phyloP scores from a whole-genome alignment of 2,888 invertebrate genomes.

The Spilosoma lubricipeda region DNA sequence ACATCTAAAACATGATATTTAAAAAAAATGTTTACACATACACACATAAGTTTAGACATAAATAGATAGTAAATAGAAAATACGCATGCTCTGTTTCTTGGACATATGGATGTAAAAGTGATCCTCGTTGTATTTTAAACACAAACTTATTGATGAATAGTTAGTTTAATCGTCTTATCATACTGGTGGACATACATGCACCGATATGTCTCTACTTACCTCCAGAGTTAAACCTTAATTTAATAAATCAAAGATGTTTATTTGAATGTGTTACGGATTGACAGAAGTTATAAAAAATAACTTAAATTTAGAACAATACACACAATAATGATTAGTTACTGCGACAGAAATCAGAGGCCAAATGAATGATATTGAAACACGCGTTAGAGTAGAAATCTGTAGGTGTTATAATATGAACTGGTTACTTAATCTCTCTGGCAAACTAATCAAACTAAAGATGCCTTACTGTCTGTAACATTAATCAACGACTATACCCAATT shows the following conservation, averaged over 20 bases:
- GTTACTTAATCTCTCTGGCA: background rate
- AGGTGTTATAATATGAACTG: background rate
- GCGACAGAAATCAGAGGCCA: no score
- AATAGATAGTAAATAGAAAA: no score
- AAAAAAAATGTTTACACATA: no score
- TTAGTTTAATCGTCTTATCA: no score
- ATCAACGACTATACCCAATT: background rate
- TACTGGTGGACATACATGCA: no score
- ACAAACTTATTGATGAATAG: no score
- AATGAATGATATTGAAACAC: background rate
- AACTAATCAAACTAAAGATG: background rate
- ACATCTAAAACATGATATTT: no score
- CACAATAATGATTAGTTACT: no score
- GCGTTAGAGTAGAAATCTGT: background rate
- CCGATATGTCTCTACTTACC: background rate
- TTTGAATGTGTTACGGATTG: background rate
- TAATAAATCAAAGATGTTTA: background rate
- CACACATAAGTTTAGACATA: no score
- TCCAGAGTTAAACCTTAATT: background rate
- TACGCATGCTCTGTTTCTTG: no score
- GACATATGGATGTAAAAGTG: no score
- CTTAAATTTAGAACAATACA: no score
- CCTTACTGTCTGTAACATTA: background rate
- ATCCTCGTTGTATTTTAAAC: background rate
- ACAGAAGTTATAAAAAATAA: background rate